Base-by-base conservation (phyloP, 2,797 vertebrate species). In the Labeo calbasu region DNA sequence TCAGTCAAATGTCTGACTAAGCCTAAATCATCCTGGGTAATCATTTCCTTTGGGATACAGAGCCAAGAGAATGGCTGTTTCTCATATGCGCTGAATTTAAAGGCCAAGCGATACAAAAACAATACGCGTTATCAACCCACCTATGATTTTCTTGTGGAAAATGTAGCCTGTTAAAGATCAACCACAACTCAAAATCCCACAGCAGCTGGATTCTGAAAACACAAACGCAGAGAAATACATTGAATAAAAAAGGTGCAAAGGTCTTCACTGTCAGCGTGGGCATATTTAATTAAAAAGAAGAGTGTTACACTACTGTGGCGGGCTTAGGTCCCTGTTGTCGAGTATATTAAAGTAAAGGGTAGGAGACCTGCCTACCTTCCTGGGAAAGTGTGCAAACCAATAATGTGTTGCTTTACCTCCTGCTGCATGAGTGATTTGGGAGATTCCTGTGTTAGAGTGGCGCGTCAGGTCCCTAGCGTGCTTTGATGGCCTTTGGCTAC, bases 351-450 rank as follows among this genome's bases (percentile, higher is more conserved):
- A 90, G 86, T 86, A 85, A 88, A 90, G 85, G 88, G 85, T 84
- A 85, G 83, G 87, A 86, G 90, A 86, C 82, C 89, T 90, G 90
- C 92, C 91, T 89, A 91, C 92, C 85, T 91, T 91, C 88, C 89
- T 89, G 88, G 88, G 91, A 93, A 93, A 88, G 72, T 87, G 86
- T 85, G 85, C 81, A 87, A 90, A 88, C 79, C 90, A 87, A 91
- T 92, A 92, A 93, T 92, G 89, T 91, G 89, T 77, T 61, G 85
- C 81, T 82, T 65, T 87, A 85, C 79, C 86, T 92, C 93, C 93
- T 90, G 91, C 93, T 91, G 93, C 77, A 90, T 82, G 32, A 72
- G 84, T 92, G 92, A 94, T 94, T 91, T 91, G 91, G 87, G 85
- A 90, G 90, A 93, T 93, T 90, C 92, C 91, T 91, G 90, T 85